Percentiles rank a stretch among this genome's conserved stretches.
These are phyloP conservation scores for Neopipo cinnamomea DNA, from an alignment of 2,113 vertebrate species.

Conservation along the genomic window DNA sequence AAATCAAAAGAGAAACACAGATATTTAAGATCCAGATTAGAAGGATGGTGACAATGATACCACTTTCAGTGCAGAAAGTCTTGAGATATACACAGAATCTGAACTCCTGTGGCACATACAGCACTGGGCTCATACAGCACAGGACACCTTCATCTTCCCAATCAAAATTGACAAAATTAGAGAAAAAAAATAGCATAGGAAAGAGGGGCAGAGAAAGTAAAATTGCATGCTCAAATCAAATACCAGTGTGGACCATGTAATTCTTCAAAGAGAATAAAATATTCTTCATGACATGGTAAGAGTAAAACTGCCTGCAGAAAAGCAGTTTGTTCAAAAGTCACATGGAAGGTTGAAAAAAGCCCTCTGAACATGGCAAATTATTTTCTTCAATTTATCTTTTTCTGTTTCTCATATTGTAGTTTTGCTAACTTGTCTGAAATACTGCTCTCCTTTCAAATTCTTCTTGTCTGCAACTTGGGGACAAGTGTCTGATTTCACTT, in stretches of 20 bases:
- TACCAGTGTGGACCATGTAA: rapidly evolving
- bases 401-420: background rate
- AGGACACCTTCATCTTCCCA: background rate
- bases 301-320: background rate
- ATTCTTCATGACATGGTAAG: background rate
- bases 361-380: background rate
- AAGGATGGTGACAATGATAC: background rate
- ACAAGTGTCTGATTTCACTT: background rate
- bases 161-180: background rate
- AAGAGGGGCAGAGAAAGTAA: background rate
- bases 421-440: background rate
- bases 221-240: background rate
- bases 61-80: background rate
- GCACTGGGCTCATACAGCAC: no score
- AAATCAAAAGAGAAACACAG: background rate
- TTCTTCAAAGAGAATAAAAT: background rate
- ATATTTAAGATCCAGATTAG: background rate
- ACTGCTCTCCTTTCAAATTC: background rate
- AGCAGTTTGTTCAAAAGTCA: background rate
- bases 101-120: no score
- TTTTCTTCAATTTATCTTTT: background rate
- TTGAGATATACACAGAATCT: background rate
- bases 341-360: background rate
- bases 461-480: background rate
- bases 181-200: background rate